A percentile compares a stretch with the other conserved stretches of the same genome.
These are phyloP conservation scores for Drosophila cardini DNA, from an alignment of 1,140 invertebrate species.

Conservation along the genomic window DNA sequence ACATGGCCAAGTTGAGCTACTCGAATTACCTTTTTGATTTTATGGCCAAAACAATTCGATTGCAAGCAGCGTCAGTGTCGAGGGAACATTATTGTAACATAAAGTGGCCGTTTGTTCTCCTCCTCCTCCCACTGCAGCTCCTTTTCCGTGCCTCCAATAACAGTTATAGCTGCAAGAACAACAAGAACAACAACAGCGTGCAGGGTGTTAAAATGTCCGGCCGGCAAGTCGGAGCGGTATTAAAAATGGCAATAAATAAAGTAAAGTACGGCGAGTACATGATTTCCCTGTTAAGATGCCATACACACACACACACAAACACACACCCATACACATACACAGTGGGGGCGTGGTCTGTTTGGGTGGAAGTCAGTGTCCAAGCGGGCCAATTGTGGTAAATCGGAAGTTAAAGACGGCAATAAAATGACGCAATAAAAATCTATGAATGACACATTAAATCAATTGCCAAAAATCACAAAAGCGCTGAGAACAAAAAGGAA, in stretches of 20 bases:
- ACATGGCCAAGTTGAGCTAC: conserved; percentile 24
- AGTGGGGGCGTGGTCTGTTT: conserved; percentile 34
- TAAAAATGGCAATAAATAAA: conserved; percentile 85
- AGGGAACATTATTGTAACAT: conserved; percentile 82
- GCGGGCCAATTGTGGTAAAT: conserved; percentile 85
- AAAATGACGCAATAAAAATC: conserved; percentile 84
- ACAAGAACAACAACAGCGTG: conserved; percentile 41
- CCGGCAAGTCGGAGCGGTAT: conserved; percentile 71
- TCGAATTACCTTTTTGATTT: conserved; percentile 82
- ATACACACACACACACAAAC: conserved; percentile 40
- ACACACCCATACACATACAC: not conserved
- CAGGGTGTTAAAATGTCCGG: conserved; percentile 78
- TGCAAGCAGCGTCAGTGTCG: conserved; percentile 64
- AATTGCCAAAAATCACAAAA: conserved; percentile 84
- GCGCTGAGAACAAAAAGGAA: conserved; percentile 44
- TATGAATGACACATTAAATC: conserved; percentile 85
- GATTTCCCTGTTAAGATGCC: conserved; percentile 84
- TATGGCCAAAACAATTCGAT: conserved; percentile 84
- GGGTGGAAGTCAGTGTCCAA: conserved; percentile 81
- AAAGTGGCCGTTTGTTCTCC: conserved; percentile 63
- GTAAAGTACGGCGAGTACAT: conserved; percentile 84
- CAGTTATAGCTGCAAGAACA: conserved; percentile 36
- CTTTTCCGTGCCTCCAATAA: conserved; percentile 27
- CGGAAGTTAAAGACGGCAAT: conserved; percentile 85
- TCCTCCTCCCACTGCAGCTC: not conserved